Evolutionary conservation across 2,888 invertebrate genomes (phyloP), one percentile per base, ranked within the genome.

Genomic region (Anticlea derivata): DNA sequence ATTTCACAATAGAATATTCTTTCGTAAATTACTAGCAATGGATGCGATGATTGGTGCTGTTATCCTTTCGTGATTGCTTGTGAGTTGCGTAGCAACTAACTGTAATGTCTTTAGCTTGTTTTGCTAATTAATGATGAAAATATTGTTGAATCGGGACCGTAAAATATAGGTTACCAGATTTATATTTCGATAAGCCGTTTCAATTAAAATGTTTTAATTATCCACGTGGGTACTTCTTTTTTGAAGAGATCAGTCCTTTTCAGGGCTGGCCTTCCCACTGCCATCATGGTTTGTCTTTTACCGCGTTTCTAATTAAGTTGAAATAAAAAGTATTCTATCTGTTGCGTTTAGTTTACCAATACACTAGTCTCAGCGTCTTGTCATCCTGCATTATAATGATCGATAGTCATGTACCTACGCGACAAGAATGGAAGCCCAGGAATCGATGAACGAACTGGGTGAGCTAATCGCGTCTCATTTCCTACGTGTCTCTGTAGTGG

Each of bases 401-500:
- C 30, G 44, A 48, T 53, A 44, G 44, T 38, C 29, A 10, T 44
- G 24, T 27, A n/a, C n/a, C n/a, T n/a, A 47, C 39, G 47, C 38
- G 47, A 33, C 47, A 17, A 39, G 38, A 47, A 43, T 47, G 38
- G 41, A 41, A 52, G 33, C 43, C 46, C 29, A 39, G 34, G 35
- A 48, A 48, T 48, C 48, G 53, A 53, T 44, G 30, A 47, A 33
- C 38, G 48, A 44, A 53, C 70, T 73, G 73, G 68, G 75, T 80
- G 68, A 77, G 79, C 76, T 83, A 84, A 83, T 84, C 79, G 76
- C 73, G 77, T 77, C 82, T 83, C 77, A 85, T 84, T 85, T 83
- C 85, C 86, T 78, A 70, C 76, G 62, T 78, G 82, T 83, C 80
- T 74, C 71, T 78, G 76, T 78, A 78, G 77, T 77, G 73, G 78